Evolutionary conservation across 1,140 invertebrate genomes (phyloP), one percentile per base, ranked within the genome.

Genomic region (Contarinia nasturtii): DNA sequence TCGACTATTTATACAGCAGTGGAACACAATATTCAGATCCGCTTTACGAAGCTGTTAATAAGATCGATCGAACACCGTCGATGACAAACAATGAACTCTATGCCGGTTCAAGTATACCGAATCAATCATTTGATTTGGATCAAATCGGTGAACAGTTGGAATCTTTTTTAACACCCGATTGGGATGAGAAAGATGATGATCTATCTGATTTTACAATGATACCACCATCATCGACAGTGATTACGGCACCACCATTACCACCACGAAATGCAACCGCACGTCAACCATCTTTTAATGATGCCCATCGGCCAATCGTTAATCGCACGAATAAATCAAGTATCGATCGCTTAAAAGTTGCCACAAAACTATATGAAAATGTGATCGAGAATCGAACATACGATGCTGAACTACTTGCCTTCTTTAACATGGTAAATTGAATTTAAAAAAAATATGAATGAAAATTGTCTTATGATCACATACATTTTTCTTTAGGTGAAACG

Each of bases 1-100:
- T 87, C 52, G 85, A 90, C 62, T 88, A 85, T 53, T 73, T 87
- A 58, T 85, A 86, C 55, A 75, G 74, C 51, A 77, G 77, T 61
- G 77, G 76, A 54, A 77, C 79, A 51, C 74, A 77, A 50, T 79
- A 75, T 54, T 82, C 80, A 18, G 77, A 83, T 63, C 80, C 82
- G 4, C 72, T 84, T 43, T 86, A 86, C 61, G 80, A 76, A 17
- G 75, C 79, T 1, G 72, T 83, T 7, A 77, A 75, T 53, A 77
- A 75, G 55, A 73, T 74, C 38, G 75, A 77, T 49, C 75, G 72
- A 55, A 70, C 67, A 37, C 68, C 69, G 3, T 22, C 17, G 42
- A 14, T 44, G 42, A 15, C 22, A 46, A 34, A 46, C 33, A 34
- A 34, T 46, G 44, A 7, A 7, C 17, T 18, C 5, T 46, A 3